Conservation (phyloP, 2,113 vertebrate genomes). For the Triplophysa rosa region DNA sequence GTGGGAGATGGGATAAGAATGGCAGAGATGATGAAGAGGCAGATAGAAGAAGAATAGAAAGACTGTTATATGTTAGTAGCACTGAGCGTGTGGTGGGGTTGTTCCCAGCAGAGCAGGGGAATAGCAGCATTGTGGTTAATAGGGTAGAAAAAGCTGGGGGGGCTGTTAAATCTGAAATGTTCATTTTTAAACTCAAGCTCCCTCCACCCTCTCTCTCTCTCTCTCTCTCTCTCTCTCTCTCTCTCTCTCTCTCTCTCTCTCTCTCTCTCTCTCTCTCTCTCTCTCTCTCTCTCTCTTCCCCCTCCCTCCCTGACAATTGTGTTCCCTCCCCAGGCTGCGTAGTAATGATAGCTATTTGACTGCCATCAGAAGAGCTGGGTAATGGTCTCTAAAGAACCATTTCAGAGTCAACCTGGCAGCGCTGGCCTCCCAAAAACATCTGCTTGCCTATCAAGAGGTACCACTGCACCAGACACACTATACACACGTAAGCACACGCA, state of each 20-base stretch:
- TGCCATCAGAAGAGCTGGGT: slow-evolving; percentile 78
- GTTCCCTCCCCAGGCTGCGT: slow-evolving; percentile 72
- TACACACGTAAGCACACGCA: slow-evolving; percentile 36
- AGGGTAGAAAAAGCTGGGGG: slow-evolving; percentile 78
- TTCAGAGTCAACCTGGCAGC: slow-evolving; percentile 76
- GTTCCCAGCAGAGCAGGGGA: slow-evolving; percentile 73
- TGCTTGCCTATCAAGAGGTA: slow-evolving; percentile 58
- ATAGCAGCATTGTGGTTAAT: slow-evolving; percentile 81
- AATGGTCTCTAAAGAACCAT: slow-evolving; percentile 81
- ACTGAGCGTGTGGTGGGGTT: slow-evolving; percentile 33
- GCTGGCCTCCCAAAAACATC: slow-evolving; percentile 63
- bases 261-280: slow-evolving; percentile 13
- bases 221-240: too few relatives aligned
- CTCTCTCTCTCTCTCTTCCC: neutral
- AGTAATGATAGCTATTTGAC: slow-evolving; percentile 85
- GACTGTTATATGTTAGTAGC: slow-evolving; percentile 43
- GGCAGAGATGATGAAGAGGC: slow-evolving; percentile 41
- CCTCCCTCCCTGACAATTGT: slow-evolving; percentile 50
- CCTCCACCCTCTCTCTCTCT: slow-evolving; percentile 26
- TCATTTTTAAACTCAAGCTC: slow-evolving; percentile 75
- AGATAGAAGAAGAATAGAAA: slow-evolving; percentile 4
- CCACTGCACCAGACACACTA: slow-evolving; percentile 44
- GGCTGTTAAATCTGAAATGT: slow-evolving; percentile 80
- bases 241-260: neutral
- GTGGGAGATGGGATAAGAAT: slow-evolving; percentile 39